These are phyloP conservation scores for Cyanoderma ruficeps DNA, from an alignment of 2,113 vertebrate genomes.

Conservation along the genomic window DNA sequence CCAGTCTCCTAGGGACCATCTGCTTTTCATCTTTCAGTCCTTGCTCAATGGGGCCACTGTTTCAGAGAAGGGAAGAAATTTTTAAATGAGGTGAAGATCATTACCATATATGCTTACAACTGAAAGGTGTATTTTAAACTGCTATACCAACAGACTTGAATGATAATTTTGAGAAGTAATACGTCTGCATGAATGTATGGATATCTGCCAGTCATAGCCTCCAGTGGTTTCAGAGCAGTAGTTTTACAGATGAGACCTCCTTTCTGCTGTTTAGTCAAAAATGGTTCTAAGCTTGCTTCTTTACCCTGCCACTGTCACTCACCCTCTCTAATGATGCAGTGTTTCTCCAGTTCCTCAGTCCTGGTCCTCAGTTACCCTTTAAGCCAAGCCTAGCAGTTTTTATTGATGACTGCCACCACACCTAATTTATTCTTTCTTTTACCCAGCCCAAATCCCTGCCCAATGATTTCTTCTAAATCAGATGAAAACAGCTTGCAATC, in stretches of 20 bases:
- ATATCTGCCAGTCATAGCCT: not conserved
- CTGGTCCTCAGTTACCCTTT: not conserved
- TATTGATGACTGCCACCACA: not conserved
- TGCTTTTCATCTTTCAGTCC: constrained; percentile 1
- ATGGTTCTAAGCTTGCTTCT: not conserved
- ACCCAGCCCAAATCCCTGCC: not conserved
- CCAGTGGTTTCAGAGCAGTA: not conserved
- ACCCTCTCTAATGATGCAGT: not conserved
- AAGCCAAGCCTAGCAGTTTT: not conserved
- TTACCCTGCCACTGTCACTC: not conserved
- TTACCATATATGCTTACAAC: not conserved
- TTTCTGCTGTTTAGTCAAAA: not conserved
- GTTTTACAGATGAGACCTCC: not conserved
- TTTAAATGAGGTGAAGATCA: not conserved
- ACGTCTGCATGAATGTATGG: not conserved
- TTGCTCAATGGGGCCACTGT: not conserved
- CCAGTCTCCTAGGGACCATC: not conserved
- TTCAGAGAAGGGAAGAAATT: not conserved
- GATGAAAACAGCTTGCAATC: not conserved
- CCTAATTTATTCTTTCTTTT: not conserved
- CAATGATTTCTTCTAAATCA: not conserved
- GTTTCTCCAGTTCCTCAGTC: not conserved
- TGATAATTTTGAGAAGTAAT: not conserved
- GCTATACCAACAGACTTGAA: not conserved
- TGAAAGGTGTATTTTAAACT: not conserved